Evolutionary conservation across 2,113 vertebrate genomes (phyloP).

Genomic region (Montifringilla adamsi): DNA sequence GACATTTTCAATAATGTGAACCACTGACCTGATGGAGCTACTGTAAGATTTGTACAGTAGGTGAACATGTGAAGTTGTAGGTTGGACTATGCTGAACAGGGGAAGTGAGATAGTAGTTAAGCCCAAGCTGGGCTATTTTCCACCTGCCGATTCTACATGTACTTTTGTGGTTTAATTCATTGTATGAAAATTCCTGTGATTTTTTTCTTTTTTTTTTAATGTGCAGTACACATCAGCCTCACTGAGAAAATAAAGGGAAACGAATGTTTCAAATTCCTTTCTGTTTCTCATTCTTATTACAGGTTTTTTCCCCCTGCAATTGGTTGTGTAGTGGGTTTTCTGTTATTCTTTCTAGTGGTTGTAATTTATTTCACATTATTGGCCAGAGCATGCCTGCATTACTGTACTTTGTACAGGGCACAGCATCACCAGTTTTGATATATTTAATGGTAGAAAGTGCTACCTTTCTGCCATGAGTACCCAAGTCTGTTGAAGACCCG

Average conservation of each 20-base stretch:
- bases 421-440: background rate
- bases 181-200: conserved; percentile 95
- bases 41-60: conserved; percentile 82
- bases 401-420: background rate
- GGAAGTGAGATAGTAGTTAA: conserved; percentile 77
- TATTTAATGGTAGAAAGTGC: background rate
- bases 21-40: conserved; percentile 85
- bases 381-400: fast-evolving
- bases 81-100: conserved; percentile 84
- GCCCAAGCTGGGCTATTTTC: conserved; percentile 86
- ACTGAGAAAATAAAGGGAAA: conserved; percentile 99
- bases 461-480: background rate
- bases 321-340: background rate
- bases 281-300: conserved; percentile 72
- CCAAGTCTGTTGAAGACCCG: background rate
- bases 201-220: conserved; percentile 81
- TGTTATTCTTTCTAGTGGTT: background rate
- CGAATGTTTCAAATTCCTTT: conserved; percentile 86
- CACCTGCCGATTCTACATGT: conserved; percentile 91
- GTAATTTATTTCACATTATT: background rate
- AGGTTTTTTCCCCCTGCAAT: background rate
- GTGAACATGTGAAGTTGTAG: conserved; percentile 84
- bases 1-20: conserved; percentile 89
- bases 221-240: conserved; percentile 97
- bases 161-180: conserved; percentile 95